A percentile compares a stretch with the other conserved stretches of the same genome.
Conservation (phyloP, 2,113 vertebrate genomes). For the Ia io region DNA sequence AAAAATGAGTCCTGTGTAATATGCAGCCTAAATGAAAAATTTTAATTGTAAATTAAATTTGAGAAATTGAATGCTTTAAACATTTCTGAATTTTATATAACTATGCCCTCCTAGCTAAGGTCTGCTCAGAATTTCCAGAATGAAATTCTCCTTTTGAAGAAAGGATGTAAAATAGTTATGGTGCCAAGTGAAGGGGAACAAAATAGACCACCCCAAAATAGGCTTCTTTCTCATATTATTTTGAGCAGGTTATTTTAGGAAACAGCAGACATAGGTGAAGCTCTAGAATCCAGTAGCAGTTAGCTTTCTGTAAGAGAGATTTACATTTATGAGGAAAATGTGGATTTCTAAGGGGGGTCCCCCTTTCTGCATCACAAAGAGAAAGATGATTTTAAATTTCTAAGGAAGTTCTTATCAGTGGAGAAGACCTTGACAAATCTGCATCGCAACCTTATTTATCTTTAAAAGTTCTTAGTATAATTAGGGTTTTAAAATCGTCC, state of each 20-base stretch:
- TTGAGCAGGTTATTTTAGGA: background rate
- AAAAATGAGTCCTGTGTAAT: background rate
- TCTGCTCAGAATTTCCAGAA: background rate
- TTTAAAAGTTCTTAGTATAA: background rate
- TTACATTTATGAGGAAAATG: background rate
- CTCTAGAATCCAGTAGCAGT: background rate
- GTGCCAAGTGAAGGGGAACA: background rate
- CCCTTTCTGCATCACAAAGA: background rate
- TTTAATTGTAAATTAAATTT: conserved; percentile 21
- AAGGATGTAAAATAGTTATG: background rate
- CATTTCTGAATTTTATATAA: conserved; percentile 7
- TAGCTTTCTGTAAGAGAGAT: background rate
- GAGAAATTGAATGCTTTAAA: background rate
- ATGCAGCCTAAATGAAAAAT: background rate
- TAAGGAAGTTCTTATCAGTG: background rate
- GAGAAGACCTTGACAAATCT: background rate
- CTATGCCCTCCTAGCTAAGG: background rate
- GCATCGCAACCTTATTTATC: background rate
- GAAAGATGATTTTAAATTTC: background rate
- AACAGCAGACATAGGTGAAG: background rate
- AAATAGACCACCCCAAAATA: background rate
- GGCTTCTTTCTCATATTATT: background rate
- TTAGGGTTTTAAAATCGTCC: background rate
- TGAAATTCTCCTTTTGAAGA: background rate
- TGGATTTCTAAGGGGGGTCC: background rate